Evolutionary conservation across 1,140 invertebrate genomes (phyloP), one percentile per base, ranked within the genome.

Genomic region (Drosophila rufa): DNA sequence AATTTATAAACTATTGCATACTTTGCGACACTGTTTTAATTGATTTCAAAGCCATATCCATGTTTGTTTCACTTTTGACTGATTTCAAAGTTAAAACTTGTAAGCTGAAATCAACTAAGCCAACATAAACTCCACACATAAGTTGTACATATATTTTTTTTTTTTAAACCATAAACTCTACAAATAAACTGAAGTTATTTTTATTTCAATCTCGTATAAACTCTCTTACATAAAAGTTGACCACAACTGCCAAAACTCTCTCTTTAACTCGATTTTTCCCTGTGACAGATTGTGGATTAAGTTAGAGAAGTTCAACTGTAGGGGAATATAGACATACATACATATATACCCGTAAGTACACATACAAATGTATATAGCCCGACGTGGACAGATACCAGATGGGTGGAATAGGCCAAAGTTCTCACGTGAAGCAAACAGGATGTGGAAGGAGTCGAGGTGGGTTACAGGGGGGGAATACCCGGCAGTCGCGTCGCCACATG

Each of bases 401-500:
- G 67, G 67, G 47, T 45, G 61, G 47, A 43, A 17, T 30, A 38
- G 62, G 47, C 62, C 67, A 73, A 50, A 73, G 70, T 73, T 74
- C 68, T 30, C 70, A 74, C 53, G 56, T 51, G 53, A 5, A 61
- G 33, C 33, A 40, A 55, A 14, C 30, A 22, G 27, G 27, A 46
- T 15, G 40, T 6, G 42, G 19, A 33, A 8, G 11, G 33, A 19
- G 14, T 22, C n/a, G 38, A 27, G 25, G 45, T n/a, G 43, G 14
- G 36, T 1, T n/a, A 0, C 11, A 42, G 43, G 30, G 25, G 40
- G 33, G 15, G 14, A 46, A 42, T 40, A 33, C 48, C 75, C 53
- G 79, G 51, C 75, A 76, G 60, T 27, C 71, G 59, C 62, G 59
- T 68, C 46, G 77, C 65, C 85, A 80, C 85, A 62, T 51, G 75